Base-by-base conservation (phyloP, 2,888 invertebrate genomes). In the Bugula neritina region DNA sequence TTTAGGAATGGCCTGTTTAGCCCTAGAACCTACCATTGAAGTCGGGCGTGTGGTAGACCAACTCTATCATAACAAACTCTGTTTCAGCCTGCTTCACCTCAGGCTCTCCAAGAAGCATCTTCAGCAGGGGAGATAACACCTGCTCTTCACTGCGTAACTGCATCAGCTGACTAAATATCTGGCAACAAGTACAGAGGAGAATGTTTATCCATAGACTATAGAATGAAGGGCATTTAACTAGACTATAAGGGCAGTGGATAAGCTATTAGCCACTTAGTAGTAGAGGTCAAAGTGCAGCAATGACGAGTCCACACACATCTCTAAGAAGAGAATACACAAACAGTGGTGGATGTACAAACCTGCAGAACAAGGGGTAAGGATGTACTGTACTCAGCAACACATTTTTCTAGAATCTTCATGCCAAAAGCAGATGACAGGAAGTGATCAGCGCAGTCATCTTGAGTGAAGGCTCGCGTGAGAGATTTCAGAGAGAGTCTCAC, bases 141-240 rank as follows among this genome's bases (percentile, higher is more conserved):
- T 63, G 63, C 63, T 63, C 63, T 31, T 63, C 63, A 63, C 63
- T 63, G 31, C 63, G 63, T 10, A 63, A 5, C 31, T 63, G 63
- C 13, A 63, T 63, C 31, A 63, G 31, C 31, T 31, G n/a, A n/a
- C 63, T 63, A n/a, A 63, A 27, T 31, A 63, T 27, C 63, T 63
- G 31, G 25, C 5, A 23, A 25, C 23, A 13, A 17, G 25, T 57
- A 57, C 57, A 57, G 52, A 52, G 21, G n/a, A n/a, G n/a, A n/a
- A n/a, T n/a, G n/a, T n/a, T n/a, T n/a, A n/a, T n/a, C n/a, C n/a
- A n/a, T n/a, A n/a, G n/a, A n/a, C n/a, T n/a, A n/a, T n/a, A n/a
- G n/a, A n/a, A n/a, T n/a, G n/a, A n/a, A n/a, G n/a, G n/a, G n/a
- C n/a, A n/a, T n/a, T n/a, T n/a, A n/a, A n/a, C n/a, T n/a, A n/a